A percentile compares a stretch with the other conserved stretches of the same genome.
These are phyloP conservation scores for Orius insidiosus DNA, from an alignment of 1,140 invertebrate species.

Conservation along the genomic window DNA sequence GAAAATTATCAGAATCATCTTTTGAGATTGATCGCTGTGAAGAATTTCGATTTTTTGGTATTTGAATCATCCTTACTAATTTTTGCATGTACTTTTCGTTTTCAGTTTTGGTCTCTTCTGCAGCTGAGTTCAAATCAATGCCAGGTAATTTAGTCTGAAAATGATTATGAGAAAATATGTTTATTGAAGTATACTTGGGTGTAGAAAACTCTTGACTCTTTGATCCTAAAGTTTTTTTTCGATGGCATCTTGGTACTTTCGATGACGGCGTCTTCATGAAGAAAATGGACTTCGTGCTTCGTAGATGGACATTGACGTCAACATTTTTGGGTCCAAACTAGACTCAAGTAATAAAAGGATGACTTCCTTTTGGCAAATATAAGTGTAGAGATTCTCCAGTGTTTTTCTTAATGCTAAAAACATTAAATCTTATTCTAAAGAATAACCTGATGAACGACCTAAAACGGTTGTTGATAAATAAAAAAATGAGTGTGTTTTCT, in stretches of 20 bases:
- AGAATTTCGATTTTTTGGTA: conserved; percentile 79
- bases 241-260: conserved; percentile 61
- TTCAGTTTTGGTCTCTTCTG: conserved; percentile 28
- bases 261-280: conserved; percentile 81
- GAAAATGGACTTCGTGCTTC: conserved; percentile 84
- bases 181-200: conserved; percentile 41
- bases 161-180: not conserved
- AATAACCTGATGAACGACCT: conserved; percentile 60
- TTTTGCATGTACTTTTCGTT: conserved; percentile 36
- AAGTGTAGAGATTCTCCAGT: conserved; percentile 69
- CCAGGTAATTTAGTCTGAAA: conserved; percentile 39
- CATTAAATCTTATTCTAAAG: conserved; percentile 7
- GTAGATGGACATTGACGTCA: conserved; percentile 96
- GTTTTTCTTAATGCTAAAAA: conserved; percentile 55
- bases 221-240: conserved; percentile 55
- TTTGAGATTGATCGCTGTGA: not conserved
- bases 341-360: conserved; percentile 86
- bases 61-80: conserved; percentile 66
- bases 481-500: conserved; percentile 59
- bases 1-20: not conserved
- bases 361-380: conserved; percentile 72
- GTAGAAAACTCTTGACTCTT: conserved; percentile 75
- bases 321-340: conserved; percentile 71
- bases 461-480: conserved; percentile 91
- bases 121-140: conserved; percentile 26